Conservation (phyloP, 2,113 vertebrate genomes). For the Pipra filicauda region DNA sequence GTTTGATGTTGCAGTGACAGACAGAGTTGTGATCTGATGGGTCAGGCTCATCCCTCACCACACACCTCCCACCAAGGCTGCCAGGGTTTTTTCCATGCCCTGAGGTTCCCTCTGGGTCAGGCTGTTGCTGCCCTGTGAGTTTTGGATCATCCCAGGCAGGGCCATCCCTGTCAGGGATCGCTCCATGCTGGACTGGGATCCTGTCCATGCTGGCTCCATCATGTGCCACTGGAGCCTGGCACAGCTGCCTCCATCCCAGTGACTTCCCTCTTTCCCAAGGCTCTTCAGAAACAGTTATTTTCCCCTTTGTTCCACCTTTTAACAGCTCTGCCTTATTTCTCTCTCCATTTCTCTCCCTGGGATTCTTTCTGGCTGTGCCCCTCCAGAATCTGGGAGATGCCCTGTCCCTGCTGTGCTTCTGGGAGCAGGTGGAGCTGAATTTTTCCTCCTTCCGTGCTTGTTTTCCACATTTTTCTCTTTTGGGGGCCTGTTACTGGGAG, state of each 20-base stretch:
- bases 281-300: not conserved
- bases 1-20: not conserved
- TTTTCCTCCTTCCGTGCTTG: not conserved
- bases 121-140: not conserved
- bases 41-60: not conserved
- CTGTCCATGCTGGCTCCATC: not conserved
- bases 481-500: not conserved
- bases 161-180: rapidly evolving
- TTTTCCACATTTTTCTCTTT: not conserved
- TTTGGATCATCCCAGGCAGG: rapidly evolving
- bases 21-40: not conserved
- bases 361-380: not conserved
- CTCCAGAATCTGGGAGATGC: not conserved
- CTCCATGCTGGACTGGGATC: not conserved
- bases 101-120: not conserved
- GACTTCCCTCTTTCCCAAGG: not conserved
- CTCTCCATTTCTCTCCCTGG: not conserved
- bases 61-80: rapidly evolving
- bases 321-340: not conserved
- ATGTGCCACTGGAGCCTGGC: rapidly evolving
- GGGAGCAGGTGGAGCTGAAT: not conserved
- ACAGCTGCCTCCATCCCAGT: rapidly evolving
- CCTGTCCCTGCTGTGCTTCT: not conserved
- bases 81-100: not conserved
- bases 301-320: not conserved